Conservation (phyloP, 2,797 vertebrate species). For the Pseudopleuronectes americanus region DNA sequence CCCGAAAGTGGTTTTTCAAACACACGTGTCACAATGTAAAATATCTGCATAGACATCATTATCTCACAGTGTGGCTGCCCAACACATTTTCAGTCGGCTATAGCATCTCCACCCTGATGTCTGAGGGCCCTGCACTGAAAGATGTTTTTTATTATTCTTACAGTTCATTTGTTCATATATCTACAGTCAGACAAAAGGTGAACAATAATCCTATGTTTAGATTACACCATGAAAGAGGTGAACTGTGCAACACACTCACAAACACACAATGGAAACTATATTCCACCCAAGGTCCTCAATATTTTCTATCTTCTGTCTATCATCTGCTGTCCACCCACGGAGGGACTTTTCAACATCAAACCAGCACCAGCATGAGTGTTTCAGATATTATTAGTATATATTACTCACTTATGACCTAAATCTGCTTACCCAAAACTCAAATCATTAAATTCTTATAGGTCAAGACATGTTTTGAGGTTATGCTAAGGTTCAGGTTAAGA, state of each 20-base stretch:
- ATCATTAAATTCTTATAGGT: too few species aligned
- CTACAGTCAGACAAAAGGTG: not conserved
- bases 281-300: constrained; percentile 67
- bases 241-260: constrained; percentile 27
- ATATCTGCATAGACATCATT: too few species aligned
- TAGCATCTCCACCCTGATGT: not conserved
- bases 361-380: not conserved
- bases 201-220: constrained; percentile 29
- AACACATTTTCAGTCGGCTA: too few species aligned
- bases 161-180: not conserved
- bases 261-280: constrained; percentile 69
- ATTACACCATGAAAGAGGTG: not conserved
- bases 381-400: too few species aligned
- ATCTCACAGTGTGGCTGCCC: too few species aligned
- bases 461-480: too few species aligned
- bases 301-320: constrained; percentile 70
- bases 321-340: constrained; percentile 78
- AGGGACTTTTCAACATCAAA: constrained; percentile 77
- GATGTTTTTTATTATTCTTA: not conserved
- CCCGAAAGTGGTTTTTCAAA: too few species aligned
- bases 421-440: too few species aligned
- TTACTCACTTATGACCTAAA: too few species aligned
- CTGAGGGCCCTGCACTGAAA: not conserved
- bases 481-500: too few species aligned
- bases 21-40: too few species aligned